Evolutionary conservation across 2,888 invertebrate genomes (phyloP).

Genomic region (Diogma glabrata): DNA sequence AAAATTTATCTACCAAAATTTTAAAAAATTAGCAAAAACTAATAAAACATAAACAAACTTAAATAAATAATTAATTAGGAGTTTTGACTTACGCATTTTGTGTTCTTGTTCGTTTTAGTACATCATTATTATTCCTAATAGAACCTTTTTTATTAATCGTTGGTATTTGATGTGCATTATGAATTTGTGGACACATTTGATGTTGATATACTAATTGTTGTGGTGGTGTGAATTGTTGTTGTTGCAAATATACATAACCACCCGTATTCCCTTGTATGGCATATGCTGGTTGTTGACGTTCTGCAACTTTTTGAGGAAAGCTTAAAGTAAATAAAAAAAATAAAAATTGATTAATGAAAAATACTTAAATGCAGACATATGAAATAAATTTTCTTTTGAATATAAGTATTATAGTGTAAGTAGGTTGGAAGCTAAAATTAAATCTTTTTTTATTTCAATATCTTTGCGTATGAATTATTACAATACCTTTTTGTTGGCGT

Average conservation of each 20-base stretch:
- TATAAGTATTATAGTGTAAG: too few species aligned
- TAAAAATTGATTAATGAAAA: neutral
- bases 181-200: slow-evolving; percentile 30
- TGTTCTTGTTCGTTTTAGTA: slow-evolving; percentile 51
- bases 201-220: slow-evolving; percentile 18
- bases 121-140: slow-evolving; percentile 48
- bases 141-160: slow-evolving; percentile 52
- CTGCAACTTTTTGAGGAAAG: slow-evolving; percentile 37
- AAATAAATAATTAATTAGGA: too few species aligned
- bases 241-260: slow-evolving; percentile 35
- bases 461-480: too few species aligned
- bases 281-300: slow-evolving; percentile 30
- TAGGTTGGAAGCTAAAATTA: too few species aligned
- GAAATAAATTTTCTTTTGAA: slow-evolving; percentile 1
- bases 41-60: too few species aligned
- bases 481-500: too few species aligned
- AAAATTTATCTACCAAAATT: too few species aligned
- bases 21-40: too few species aligned
- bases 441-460: too few species aligned
- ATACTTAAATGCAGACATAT: neutral
- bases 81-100: slow-evolving; percentile 50
- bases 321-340: slow-evolving; percentile 23
- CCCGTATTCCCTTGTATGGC: slow-evolving; percentile 17
- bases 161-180: slow-evolving; percentile 28
- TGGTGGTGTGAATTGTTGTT: slow-evolving; percentile 25